phyloP scores from a whole-genome alignment of 2,797 vertebrate genomes.

The Gambusia yucatana region DNA sequence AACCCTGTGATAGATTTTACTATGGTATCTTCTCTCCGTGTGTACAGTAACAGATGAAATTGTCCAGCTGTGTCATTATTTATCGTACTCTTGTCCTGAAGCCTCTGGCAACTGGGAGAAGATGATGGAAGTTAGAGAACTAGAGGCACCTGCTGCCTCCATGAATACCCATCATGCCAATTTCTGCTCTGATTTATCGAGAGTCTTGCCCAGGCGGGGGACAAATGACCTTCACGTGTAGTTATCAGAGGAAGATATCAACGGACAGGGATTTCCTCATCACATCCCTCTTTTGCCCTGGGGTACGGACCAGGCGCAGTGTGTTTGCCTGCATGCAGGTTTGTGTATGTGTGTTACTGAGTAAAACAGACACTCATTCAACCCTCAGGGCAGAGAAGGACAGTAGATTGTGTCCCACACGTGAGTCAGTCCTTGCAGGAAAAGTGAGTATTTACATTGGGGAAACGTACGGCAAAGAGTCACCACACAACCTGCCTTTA shows the following conservation, averaged over 20 bases:
- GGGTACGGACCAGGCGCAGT: constrained; percentile 38
- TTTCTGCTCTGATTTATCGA: constrained; percentile 80
- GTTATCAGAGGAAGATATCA: constrained; percentile 80
- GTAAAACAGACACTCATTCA: constrained; percentile 61
- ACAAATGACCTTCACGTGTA: constrained; percentile 82
- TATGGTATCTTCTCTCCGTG: constrained; percentile 34
- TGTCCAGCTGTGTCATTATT: constrained; percentile 75
- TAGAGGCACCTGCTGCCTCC: constrained; percentile 64
- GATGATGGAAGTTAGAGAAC: constrained; percentile 51
- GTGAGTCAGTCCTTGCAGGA: constrained; percentile 27
- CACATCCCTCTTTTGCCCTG: constrained; percentile 56
- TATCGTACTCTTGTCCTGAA: constrained; percentile 73
- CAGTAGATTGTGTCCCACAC: constrained; percentile 34
- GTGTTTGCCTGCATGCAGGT: constrained; percentile 35
- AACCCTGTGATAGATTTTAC: constrained; percentile 10
- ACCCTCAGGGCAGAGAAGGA: constrained; percentile 44
- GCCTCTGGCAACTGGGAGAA: constrained; percentile 54
- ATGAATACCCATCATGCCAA: constrained; percentile 79
- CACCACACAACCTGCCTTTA: too few species aligned
- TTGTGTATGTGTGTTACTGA: constrained; percentile 38
- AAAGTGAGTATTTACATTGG: constrained; percentile 26
- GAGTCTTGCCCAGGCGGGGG: constrained; percentile 64
- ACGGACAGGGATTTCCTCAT: constrained; percentile 73
- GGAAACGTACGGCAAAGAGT: constrained; percentile 20
- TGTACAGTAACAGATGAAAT: constrained; percentile 73